Percentiles rank a stretch among this genome's conserved stretches.
Evolutionary conservation across 2,888 invertebrate genomes (phyloP).

Genomic region (Pilophorus perplexus): DNA sequence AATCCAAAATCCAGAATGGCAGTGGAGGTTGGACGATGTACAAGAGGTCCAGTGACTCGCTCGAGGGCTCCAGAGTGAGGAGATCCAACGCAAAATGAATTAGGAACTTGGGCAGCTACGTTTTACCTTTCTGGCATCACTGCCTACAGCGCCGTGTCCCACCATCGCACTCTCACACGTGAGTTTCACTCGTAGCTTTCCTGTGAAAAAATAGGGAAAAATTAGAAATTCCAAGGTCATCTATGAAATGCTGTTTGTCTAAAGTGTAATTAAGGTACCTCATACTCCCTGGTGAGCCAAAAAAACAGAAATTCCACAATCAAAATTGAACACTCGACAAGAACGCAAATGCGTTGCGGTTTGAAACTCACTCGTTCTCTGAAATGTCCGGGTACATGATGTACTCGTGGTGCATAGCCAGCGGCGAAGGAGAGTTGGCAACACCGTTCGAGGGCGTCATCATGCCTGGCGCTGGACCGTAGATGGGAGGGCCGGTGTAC

Average conservation of each 20-base stretch:
- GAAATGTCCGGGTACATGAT: constrained; percentile 47
- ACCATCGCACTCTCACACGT: constrained; percentile 43
- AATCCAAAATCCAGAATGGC: no score
- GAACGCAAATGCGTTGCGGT: background rate
- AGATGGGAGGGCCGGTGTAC: constrained; percentile 1
- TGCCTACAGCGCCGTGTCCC: constrained; percentile 15
- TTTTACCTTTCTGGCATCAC: no score
- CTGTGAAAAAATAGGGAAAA: constrained; percentile 46
- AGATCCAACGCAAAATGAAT: no score
- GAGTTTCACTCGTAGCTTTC: constrained; percentile 52
- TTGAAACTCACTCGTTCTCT: constrained; percentile 50
- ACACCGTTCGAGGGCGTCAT: constrained; percentile 32
- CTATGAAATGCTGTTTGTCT: background rate
- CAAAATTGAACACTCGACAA: background rate
- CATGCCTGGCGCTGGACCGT: background rate
- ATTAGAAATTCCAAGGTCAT: background rate
- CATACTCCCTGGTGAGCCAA: constrained; percentile 43
- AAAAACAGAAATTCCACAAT: background rate
- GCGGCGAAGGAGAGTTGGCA: constrained; percentile 47
- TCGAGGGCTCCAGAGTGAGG: no score
- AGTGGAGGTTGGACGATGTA: no score
- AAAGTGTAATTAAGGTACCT: no score
- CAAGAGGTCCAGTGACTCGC: no score
- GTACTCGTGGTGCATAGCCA: constrained; percentile 48
- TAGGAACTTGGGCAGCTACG: no score